Conservation (phyloP, 2,113 vertebrate genomes). For the Heterotilapia buettikoferi region DNA sequence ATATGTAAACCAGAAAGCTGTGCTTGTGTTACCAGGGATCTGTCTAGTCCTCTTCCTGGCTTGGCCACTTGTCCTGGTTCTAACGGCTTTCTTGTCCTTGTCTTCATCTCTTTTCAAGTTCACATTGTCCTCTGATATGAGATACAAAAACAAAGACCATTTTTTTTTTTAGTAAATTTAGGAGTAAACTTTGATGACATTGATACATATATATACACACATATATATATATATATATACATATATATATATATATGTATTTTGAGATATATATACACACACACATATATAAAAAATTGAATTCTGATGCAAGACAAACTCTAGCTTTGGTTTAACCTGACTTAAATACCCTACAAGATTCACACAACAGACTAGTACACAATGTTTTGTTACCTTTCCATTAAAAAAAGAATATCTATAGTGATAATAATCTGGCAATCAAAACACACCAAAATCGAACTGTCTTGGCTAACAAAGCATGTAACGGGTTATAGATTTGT, state of each 20-base stretch:
- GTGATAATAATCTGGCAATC: neutral
- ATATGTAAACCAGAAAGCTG: neutral
- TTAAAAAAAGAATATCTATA: neutral
- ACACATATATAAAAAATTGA: too few species aligned
- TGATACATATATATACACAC: too few species aligned
- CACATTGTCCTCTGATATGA: neutral
- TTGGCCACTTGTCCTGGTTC: neutral
- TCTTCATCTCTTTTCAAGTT: neutral
- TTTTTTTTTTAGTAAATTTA: neutral
- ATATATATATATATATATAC: too few species aligned
- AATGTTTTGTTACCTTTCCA: neutral
- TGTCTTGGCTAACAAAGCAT: neutral
- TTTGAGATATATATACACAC: too few species aligned
- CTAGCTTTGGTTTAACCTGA: too few species aligned
- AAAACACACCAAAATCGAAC: neutral
- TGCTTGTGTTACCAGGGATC: neutral
- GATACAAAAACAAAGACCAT: neutral
- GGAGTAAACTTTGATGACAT: neutral
- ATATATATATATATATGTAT: too few species aligned
- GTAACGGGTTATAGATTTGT: neutral
- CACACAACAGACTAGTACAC: neutral
- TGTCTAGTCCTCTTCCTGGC: neutral
- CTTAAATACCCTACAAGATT: too few species aligned
- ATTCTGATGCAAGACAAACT: too few species aligned
- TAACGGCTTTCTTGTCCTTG: neutral